Percentiles rank a stretch among this genome's conserved stretches.
phyloP scores from a whole-genome alignment of 2,797 vertebrate species.

The Leptatherina wallacei region DNA sequence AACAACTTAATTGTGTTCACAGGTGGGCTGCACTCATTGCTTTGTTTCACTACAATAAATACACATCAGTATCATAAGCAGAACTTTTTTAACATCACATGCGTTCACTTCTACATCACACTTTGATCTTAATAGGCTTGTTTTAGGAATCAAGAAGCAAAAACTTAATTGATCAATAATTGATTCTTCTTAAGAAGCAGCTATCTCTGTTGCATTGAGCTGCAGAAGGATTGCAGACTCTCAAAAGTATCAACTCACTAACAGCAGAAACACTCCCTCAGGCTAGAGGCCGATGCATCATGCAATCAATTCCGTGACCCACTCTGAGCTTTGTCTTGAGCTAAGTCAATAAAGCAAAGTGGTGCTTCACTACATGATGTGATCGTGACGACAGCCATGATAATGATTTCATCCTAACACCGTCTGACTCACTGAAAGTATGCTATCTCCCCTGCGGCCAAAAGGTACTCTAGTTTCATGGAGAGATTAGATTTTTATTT shows the following conservation, averaged over 20 bases:
- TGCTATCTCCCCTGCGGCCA: slow-evolving; percentile 37
- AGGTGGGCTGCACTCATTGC: background rate
- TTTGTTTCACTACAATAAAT: background rate
- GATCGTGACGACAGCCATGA: slow-evolving; percentile 63
- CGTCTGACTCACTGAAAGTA: slow-evolving; percentile 48
- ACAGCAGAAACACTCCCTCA: slow-evolving; percentile 52
- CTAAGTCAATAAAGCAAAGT: slow-evolving; percentile 76
- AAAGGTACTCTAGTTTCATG: slow-evolving; percentile 50
- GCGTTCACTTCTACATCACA: background rate
- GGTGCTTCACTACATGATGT: slow-evolving; percentile 68
- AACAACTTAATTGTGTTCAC: background rate
- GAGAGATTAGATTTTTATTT: slow-evolving; percentile 26
- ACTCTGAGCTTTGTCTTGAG: slow-evolving; percentile 70
- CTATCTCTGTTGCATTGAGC: slow-evolving; percentile 22
- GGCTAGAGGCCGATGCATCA: slow-evolving; percentile 61
- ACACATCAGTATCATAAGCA: background rate
- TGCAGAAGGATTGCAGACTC: slow-evolving; percentile 32
- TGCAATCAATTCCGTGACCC: slow-evolving; percentile 73
- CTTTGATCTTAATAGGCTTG: background rate
- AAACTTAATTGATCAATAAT: slow-evolving; percentile 7
- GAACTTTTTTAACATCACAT: background rate
- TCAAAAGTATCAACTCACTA: slow-evolving; percentile 41
- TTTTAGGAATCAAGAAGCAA: background rate
- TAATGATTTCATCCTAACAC: slow-evolving; percentile 65
- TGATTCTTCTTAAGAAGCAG: slow-evolving; percentile 18